phyloP scores from a whole-genome alignment of 2,113 vertebrate genomes.

The Phaethon lepturus region DNA sequence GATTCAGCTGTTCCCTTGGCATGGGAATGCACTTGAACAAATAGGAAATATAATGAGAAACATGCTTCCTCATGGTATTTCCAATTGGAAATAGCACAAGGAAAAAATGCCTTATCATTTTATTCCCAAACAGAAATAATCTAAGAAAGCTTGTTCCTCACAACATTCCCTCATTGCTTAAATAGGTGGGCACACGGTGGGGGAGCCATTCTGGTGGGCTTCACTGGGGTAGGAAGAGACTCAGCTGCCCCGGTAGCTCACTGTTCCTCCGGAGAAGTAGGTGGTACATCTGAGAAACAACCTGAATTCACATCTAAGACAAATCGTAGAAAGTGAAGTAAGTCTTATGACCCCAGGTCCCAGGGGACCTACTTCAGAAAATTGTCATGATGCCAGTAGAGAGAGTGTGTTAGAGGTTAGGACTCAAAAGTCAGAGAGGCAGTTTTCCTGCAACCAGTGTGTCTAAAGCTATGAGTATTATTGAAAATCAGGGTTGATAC shows the following conservation, averaged over 20 bases:
- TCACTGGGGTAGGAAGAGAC: not conserved
- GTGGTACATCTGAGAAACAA: not conserved
- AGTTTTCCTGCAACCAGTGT: not conserved
- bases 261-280: not conserved
- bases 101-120: constrained; percentile 57
- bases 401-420: not conserved
- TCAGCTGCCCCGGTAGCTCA: not conserved
- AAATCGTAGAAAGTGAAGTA: not conserved
- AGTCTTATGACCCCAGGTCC: constrained; percentile 17
- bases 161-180: not conserved
- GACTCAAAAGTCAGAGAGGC: not conserved
- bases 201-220: not conserved
- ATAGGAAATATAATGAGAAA: constrained; percentile 69
- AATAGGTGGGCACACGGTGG: rapidly evolving
- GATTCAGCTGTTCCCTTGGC: constrained; percentile 60
- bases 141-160: constrained; percentile 22
- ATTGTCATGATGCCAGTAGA: not conserved
- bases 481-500: constrained; percentile 6
- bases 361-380: constrained; percentile 14
- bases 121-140: constrained; percentile 65
- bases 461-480: not conserved
- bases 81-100: constrained; percentile 61
- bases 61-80: constrained; percentile 63
- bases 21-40: constrained; percentile 38
- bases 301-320: not conserved